These are phyloP conservation scores for Whitmania pigra DNA, from an alignment of 1,140 invertebrate genomes.

Conservation along the genomic window DNA sequence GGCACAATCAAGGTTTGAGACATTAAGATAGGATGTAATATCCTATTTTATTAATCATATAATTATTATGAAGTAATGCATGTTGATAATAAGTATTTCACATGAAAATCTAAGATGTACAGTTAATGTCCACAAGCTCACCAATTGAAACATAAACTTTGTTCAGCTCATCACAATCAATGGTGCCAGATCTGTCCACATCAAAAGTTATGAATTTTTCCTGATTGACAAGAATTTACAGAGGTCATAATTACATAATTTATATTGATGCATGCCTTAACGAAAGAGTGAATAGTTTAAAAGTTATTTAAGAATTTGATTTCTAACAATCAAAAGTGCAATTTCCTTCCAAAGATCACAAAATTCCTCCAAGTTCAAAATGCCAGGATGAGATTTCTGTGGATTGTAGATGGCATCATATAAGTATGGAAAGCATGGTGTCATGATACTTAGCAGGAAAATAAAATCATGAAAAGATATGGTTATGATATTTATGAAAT, in stretches of 20 bases:
- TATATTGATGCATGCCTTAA: too few species aligned
- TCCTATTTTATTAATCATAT: too few species aligned
- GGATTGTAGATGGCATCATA: not conserved
- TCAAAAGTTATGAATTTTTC: slow-evolving; percentile 8
- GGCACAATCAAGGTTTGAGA: too few species aligned
- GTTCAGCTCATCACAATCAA: slow-evolving; percentile 11
- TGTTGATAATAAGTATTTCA: too few species aligned
- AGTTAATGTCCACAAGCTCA: not conserved
- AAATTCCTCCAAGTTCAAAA: not conserved
- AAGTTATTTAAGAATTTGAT: too few species aligned
- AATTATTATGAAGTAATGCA: too few species aligned
- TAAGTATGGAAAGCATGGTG: too few species aligned
- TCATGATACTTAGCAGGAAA: not conserved
- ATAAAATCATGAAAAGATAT: not conserved
- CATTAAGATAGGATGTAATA: too few species aligned
- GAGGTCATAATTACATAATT: too few species aligned
- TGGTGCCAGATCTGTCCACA: slow-evolving; percentile 3
- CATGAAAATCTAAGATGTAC: too few species aligned
- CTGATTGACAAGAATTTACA: not conserved
- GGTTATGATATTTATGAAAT: too few species aligned
- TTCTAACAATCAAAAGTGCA: not conserved
- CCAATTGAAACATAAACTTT: slow-evolving; percentile 5
- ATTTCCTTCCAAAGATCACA: not conserved
- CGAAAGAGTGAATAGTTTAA: too few species aligned
- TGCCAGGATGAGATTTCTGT: not conserved